Conservation (phyloP, 2,113 vertebrate genomes). For the Crotalus viridis region DNA sequence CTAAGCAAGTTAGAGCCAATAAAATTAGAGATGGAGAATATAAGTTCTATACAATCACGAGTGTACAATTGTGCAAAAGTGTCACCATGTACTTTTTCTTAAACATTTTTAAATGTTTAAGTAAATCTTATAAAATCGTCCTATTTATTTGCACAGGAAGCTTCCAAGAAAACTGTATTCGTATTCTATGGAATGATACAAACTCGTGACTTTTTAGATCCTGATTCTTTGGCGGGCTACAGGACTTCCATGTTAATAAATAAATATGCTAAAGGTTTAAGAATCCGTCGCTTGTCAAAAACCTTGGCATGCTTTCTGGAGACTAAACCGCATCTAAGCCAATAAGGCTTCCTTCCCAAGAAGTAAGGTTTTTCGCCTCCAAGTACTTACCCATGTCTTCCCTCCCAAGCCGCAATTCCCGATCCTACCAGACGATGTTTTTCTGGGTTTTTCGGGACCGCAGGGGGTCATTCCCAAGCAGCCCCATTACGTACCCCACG, state of each 20-base stretch:
- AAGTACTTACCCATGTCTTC: constrained; percentile 1
- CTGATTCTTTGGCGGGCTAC: background rate
- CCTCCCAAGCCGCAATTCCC: background rate
- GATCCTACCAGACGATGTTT: background rate
- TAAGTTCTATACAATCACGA: background rate
- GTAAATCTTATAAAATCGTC: background rate
- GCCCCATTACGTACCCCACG: background rate
- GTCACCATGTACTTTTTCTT: background rate
- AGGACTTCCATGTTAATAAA: background rate
- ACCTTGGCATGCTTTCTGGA: background rate
- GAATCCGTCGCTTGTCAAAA: background rate
- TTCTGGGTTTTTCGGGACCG: background rate
- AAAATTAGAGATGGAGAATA: background rate
- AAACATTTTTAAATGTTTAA: background rate
- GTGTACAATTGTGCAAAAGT: background rate
- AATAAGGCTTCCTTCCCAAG: background rate
- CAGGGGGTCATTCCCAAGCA: background rate
- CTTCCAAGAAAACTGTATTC: background rate
- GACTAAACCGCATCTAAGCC: background rate
- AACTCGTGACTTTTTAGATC: background rate
- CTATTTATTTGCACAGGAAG: background rate
- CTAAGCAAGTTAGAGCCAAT: background rate
- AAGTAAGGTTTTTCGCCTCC: background rate
- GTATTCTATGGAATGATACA: background rate
- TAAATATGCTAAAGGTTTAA: background rate